Evolutionary conservation across 2,888 invertebrate genomes (phyloP).

Genomic region (Thymelicus acteon): DNA sequence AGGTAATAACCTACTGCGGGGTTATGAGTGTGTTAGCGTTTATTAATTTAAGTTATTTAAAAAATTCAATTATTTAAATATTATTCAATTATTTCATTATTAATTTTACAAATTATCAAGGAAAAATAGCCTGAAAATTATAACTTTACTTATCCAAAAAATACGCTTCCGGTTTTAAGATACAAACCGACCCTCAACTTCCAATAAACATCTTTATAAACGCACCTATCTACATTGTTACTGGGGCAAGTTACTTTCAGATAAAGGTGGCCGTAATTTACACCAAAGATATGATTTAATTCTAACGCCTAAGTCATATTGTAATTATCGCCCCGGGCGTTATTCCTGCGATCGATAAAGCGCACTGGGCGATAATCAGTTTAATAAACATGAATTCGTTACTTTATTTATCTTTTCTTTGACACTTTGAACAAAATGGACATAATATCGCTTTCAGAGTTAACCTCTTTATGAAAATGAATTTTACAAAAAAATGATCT

Average conservation of each 20-base stretch:
- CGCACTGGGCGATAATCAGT: conserved; percentile 28
- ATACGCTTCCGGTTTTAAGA: neutral
- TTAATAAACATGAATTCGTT: conserved; percentile 36
- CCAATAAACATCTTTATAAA: neutral
- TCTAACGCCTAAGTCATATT: conserved; percentile 35
- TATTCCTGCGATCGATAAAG: conserved; percentile 32
- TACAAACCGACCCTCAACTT: neutral
- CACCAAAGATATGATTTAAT: conserved; percentile 33
- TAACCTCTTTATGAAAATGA: neutral
- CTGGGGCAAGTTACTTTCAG: conserved; percentile 25
- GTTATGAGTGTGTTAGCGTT: too few species aligned
- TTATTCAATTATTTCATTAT: too few species aligned
- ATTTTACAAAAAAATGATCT: neutral
- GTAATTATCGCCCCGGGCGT: conserved; percentile 30
- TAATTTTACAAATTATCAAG: too few species aligned
- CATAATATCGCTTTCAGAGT: neutral
- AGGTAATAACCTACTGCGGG: too few species aligned
- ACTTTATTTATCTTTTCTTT: conserved; percentile 29
- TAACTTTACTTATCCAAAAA: too few species aligned
- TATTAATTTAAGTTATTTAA: too few species aligned
- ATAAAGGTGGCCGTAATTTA: conserved; percentile 30
- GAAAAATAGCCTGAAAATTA: too few species aligned
- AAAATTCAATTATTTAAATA: too few species aligned
- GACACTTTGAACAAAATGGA: conserved; percentile 14
- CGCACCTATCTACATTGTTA: conserved; percentile 15